Conservation (phyloP, 2,113 vertebrate genomes). For the Malurus cyaneus region DNA sequence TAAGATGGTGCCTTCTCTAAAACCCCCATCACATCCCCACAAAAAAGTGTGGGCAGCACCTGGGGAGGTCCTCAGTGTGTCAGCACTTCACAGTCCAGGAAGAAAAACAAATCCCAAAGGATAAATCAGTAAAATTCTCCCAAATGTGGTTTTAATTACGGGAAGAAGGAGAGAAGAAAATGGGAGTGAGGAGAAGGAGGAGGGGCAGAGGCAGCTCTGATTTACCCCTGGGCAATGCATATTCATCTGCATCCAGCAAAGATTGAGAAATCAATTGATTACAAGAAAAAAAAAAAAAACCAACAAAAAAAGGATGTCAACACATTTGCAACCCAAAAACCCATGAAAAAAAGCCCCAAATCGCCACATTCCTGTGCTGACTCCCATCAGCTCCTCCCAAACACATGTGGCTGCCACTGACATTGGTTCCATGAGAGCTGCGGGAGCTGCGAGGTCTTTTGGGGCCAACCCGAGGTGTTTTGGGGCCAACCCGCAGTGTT, state of each 20-base stretch:
- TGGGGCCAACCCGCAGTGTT: neutral
- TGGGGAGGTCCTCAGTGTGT: neutral
- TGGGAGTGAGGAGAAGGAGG: neutral
- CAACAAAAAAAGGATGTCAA: neutral
- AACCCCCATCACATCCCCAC: neutral
- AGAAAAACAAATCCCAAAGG: neutral
- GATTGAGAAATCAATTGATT: neutral
- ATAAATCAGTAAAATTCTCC: neutral
- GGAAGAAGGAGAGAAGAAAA: neutral
- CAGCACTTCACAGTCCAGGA: neutral
- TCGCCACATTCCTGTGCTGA: neutral
- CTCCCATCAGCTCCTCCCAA: neutral
- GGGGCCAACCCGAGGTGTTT: neutral
- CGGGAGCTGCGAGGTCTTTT: neutral
- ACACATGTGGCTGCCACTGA: accelerated
- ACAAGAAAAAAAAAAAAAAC: neutral
- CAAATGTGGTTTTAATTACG: neutral
- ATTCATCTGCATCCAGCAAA: neutral
- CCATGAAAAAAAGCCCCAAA: neutral
- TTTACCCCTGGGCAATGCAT: neutral
- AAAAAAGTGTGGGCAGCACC: neutral
- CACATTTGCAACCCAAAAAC: neutral
- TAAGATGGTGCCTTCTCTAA: neutral
- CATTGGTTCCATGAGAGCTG: accelerated
- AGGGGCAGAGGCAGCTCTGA: neutral